Percentiles rank a stretch among this genome's conserved stretches.
phyloP scores from a whole-genome alignment of 2,888 invertebrate species.

The Sesia bembeciformis region DNA sequence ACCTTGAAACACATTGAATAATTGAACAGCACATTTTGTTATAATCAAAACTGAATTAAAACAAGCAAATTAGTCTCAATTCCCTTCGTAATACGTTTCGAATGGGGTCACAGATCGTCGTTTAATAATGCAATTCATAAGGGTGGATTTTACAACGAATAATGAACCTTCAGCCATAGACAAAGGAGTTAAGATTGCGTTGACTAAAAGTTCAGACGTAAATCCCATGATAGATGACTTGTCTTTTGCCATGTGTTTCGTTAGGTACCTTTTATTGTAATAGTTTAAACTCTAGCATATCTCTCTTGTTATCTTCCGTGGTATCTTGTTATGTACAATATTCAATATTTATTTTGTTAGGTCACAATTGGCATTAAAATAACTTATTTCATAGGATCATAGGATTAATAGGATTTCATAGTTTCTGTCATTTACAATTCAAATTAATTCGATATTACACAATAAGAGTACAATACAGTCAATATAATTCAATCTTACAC shows the following conservation, averaged over 20 bases:
- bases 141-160: constrained; percentile 18
- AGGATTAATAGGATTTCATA: too few relatives aligned
- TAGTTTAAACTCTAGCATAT: constrained; percentile 14
- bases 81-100: constrained; percentile 49
- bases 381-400: too few relatives aligned
- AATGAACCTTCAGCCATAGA: constrained; percentile 9
- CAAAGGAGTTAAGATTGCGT: background rate
- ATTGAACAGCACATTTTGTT: constrained; percentile 61
- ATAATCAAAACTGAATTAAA: constrained; percentile 67
- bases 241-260: constrained; percentile 40
- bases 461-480: too few relatives aligned
- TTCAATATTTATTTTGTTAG: too few relatives aligned
- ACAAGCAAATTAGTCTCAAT: constrained; percentile 67
- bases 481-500: too few relatives aligned
- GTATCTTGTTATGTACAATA: too few relatives aligned
- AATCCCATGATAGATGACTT: constrained; percentile 44
- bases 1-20: constrained; percentile 32
- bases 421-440: too few relatives aligned
- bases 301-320: too few relatives aligned
- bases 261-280: constrained; percentile 37
- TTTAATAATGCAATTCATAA: constrained; percentile 61
- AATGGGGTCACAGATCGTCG: constrained; percentile 60
- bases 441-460: too few relatives aligned
- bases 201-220: constrained; percentile 2
- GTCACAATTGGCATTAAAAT: too few relatives aligned